Conservation (phyloP, 2,113 vertebrate genomes). For the Coreoperca whiteheadi region DNA sequence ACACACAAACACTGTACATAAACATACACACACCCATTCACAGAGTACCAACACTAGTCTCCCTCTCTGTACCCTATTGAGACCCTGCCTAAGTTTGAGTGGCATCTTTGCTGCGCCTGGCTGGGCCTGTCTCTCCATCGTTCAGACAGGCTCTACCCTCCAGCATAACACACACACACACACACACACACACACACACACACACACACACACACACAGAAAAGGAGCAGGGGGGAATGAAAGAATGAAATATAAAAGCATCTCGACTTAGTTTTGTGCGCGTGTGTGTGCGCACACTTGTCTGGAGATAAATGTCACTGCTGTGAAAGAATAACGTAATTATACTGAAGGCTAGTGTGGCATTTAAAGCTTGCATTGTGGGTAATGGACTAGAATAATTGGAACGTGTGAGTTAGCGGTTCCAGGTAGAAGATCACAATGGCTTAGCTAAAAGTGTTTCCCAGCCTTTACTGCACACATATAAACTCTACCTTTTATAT, state of each 20-base stretch:
- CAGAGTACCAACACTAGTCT: slow-evolving; percentile 38
- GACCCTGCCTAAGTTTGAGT: slow-evolving; percentile 72
- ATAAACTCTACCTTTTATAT: background rate
- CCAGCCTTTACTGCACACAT: background rate
- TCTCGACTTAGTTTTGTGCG: slow-evolving; percentile 1
- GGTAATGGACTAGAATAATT: slow-evolving; percentile 78
- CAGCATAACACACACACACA: slow-evolving; percentile 21
- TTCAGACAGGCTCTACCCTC: slow-evolving; percentile 57
- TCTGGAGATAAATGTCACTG: slow-evolving; percentile 73
- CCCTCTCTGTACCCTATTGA: slow-evolving; percentile 51
- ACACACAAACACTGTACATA: slow-evolving; percentile 13
- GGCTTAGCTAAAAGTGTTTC: slow-evolving; percentile 13
- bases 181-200: slow-evolving; percentile 28
- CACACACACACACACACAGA: slow-evolving; percentile 21
- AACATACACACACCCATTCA: slow-evolving; percentile 37
- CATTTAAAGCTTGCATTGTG: slow-evolving; percentile 74
- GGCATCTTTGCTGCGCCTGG: slow-evolving; percentile 74
- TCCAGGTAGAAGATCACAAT: slow-evolving; percentile 55
- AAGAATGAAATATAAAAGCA: slow-evolving; percentile 18
- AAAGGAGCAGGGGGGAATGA: background rate
- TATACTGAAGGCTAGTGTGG: slow-evolving; percentile 64
- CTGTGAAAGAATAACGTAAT: slow-evolving; percentile 77
- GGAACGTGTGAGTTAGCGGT: slow-evolving; percentile 57
- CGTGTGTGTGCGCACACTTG: slow-evolving; percentile 7
- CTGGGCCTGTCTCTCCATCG: slow-evolving; percentile 66